Evolutionary conservation across 2,113 vertebrate genomes (phyloP).

Genomic region (Ciconia boyciana): DNA sequence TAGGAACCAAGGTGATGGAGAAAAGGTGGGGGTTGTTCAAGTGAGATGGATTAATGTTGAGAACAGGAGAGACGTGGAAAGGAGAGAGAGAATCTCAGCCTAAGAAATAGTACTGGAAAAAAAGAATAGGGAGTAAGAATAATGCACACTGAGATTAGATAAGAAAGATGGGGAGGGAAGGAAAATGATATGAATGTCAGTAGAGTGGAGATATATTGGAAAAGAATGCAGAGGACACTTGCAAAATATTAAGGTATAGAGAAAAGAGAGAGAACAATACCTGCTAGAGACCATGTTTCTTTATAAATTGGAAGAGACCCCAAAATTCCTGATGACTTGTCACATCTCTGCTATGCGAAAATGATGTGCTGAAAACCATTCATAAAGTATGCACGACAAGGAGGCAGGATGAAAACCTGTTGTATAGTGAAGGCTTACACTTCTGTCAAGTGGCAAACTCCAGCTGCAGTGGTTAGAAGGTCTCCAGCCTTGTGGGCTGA

Average conservation of each 20-base stretch:
- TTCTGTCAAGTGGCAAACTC: neutral
- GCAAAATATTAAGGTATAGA: neutral
- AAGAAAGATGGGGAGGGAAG: neutral
- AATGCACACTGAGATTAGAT: neutral
- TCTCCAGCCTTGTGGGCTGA: neutral
- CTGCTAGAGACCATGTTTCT: neutral
- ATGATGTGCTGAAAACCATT: neutral
- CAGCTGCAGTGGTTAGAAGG: neutral
- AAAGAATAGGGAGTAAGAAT: neutral
- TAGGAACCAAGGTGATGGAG: neutral
- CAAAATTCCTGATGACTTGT: neutral
- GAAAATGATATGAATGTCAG: accelerated
- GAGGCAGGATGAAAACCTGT: neutral
- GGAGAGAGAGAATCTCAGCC: neutral
- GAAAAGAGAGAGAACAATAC: neutral
- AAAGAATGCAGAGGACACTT: neutral
- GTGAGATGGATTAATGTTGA: neutral
- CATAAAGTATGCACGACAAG: neutral
- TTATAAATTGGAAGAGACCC: neutral
- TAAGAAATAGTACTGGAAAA: neutral
- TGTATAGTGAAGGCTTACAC: neutral
- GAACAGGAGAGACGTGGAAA: neutral
- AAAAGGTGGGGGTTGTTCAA: neutral
- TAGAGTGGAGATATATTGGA: neutral
- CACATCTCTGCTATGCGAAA: neutral